Percentiles rank a stretch among this genome's conserved stretches.
Evolutionary conservation across 2,113 vertebrate species (phyloP).

Genomic region (Vicugna pacos): DNA sequence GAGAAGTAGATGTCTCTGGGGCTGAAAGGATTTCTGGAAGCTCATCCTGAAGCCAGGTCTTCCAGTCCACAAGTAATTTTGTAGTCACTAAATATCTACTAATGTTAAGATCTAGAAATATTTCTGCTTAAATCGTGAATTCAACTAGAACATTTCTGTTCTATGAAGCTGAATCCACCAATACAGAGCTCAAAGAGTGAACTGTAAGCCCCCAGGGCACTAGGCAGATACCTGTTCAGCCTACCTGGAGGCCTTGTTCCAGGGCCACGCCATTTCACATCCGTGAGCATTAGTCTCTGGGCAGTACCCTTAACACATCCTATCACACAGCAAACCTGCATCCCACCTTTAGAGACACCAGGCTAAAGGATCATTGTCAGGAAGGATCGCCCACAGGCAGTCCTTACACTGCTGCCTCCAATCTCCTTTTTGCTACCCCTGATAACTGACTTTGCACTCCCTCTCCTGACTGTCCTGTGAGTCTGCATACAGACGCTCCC

Average conservation of each 20-base stretch:
- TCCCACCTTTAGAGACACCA: not conserved
- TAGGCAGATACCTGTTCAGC: not conserved
- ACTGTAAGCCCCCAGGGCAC: not conserved
- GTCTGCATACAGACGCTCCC: not conserved
- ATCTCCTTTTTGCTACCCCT: not conserved
- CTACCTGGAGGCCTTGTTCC: not conserved
- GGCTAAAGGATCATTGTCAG: not conserved
- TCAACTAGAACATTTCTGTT: not conserved
- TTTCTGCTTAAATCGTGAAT: not conserved
- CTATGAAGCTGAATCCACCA: not conserved
- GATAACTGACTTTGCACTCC: not conserved
- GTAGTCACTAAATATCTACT: not conserved
- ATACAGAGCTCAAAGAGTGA: not conserved
- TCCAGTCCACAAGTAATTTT: not conserved
- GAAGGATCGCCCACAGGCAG: not conserved
- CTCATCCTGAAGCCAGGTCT: not conserved
- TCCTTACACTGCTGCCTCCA: not conserved
- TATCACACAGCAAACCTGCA: not conserved
- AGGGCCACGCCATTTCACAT: not conserved
- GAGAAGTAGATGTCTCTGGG: not conserved
- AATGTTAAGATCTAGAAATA: not conserved
- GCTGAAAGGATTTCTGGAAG: not conserved
- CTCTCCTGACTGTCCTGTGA: constrained; percentile 19
- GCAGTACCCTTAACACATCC: not conserved
- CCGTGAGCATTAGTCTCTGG: not conserved